phyloP scores from a whole-genome alignment of 2,797 vertebrate genomes.

The Gobio occitaniae region DNA sequence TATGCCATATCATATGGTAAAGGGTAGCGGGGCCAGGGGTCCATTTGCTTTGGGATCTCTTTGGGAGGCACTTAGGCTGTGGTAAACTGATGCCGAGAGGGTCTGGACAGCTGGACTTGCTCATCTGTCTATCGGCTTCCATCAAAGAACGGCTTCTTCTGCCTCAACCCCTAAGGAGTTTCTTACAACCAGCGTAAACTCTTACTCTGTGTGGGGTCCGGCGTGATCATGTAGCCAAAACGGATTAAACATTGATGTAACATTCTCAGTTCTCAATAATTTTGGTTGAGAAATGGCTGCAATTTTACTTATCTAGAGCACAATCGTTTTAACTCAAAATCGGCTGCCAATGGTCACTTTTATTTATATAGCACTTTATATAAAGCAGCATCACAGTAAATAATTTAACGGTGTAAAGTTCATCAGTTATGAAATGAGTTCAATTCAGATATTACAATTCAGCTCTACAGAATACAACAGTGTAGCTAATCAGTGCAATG shows the following conservation, averaged over 20 bases:
- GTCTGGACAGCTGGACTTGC: conserved; percentile 58
- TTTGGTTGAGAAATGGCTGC: too few species aligned
- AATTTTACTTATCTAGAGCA: too few species aligned
- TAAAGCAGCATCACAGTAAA: background rate
- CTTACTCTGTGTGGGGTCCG: conserved; percentile 40
- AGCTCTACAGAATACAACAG: background rate
- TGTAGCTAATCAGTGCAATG: background rate
- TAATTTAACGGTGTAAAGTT: background rate
- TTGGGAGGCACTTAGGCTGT: conserved; percentile 40
- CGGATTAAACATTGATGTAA: conserved; percentile 19
- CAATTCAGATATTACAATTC: background rate
- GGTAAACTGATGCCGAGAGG: conserved; percentile 55
- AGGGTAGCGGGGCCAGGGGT: conserved; percentile 34
- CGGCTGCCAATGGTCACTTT: background rate
- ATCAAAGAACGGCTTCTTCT: conserved; percentile 53
- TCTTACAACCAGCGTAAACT: conserved; percentile 31
- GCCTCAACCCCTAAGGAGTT: conserved; percentile 44
- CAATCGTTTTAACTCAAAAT: background rate
- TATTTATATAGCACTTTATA: background rate
- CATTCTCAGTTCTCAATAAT: background rate
- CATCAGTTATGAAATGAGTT: background rate
- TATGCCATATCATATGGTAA: conserved; percentile 45
- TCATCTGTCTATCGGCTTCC: conserved; percentile 60
- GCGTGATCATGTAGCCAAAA: background rate
- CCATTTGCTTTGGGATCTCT: conserved; percentile 53